Base-by-base conservation (phyloP, 2,888 invertebrate genomes). In the Carterocephalus palaemon region DNA sequence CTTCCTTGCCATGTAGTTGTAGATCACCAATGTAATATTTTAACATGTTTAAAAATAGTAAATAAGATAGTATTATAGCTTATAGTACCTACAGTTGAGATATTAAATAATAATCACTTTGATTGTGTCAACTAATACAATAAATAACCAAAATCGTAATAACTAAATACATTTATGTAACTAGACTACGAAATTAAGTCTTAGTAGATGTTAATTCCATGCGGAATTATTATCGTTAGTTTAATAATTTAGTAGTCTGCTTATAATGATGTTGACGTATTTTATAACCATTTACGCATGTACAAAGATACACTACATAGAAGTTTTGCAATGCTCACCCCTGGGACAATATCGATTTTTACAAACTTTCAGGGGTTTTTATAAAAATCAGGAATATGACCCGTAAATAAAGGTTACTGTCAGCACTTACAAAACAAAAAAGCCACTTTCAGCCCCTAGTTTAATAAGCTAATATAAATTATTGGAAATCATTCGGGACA, bases 401-500 rank as follows among this genome's bases (percentile, higher is more conserved):
- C 37, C 46, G 22, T 41, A 52, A 31, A 48, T 45, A 42, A 33
- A 47, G 49, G 40, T 49, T 47, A 52, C 29, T 46, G 31, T 55
- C 56, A 54, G 59, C 60, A 65, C 66, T 57, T 56, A 57, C 47
- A 62, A 63, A 70, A 74, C 58, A 73, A 70, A 71, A 70, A 84
- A 84, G 81, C 82, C 67, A 75, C 60, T 67, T 63, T 66, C 84
- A 84, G 84, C 83, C 82, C 73, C 75, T 81, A 83, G 54, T 60
- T 64, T 69, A 76, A 69, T 59, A 83, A 82, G 83, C 82, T 58
- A 66, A 64, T 66, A 52, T 63, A 70, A 67, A 60, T 67, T 70
- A 68, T 58, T 58, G 62, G 70, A 70, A 68, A 73, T 67, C 56
- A 74, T 64, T 62, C 64, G 67, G 70, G 70, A 77, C 69, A 81